These are phyloP conservation scores for Platerodrilus igneus DNA, from an alignment of 2,888 invertebrate genomes.

Conservation along the genomic window DNA sequence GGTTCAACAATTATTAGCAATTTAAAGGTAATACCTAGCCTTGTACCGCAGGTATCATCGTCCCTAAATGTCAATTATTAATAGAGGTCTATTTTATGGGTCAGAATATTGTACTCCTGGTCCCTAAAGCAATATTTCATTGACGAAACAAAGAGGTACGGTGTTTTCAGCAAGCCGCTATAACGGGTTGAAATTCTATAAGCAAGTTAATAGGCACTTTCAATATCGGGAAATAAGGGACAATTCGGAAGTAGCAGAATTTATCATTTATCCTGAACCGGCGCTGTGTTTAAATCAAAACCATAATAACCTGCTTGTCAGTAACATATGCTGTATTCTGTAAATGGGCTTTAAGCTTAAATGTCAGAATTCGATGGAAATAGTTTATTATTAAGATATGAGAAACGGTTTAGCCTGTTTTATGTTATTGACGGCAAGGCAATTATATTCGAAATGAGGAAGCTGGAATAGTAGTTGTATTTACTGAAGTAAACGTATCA, in stretches of 20 bases:
- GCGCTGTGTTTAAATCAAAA: constrained; percentile 40
- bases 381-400: constrained; percentile 26
- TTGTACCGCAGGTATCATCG: too few species aligned
- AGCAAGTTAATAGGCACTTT: constrained; percentile 12
- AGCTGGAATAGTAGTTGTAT: too few species aligned
- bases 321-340: constrained; percentile 36
- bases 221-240: constrained; percentile 22
- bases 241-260: constrained; percentile 29
- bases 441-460: constrained; percentile 20
- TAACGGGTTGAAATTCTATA: constrained; percentile 6
- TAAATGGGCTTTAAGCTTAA: constrained; percentile 33
- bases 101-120: too few species aligned
- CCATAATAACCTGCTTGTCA: constrained; percentile 42
- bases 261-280: constrained; percentile 37
- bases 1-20: too few species aligned
- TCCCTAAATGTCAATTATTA: too few species aligned
- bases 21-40: too few species aligned
- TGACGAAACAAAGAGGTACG: constrained; percentile 8
- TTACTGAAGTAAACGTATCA: too few species aligned
- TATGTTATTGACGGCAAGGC: constrained; percentile 21
- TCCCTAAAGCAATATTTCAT: constrained; percentile 7
- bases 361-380: constrained; percentile 30
- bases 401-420: constrained; percentile 16
- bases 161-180: constrained; percentile 1
- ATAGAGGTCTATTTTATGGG: too few species aligned